phyloP scores from a whole-genome alignment of 1,140 invertebrate species.

The Holotrichia oblita region DNA sequence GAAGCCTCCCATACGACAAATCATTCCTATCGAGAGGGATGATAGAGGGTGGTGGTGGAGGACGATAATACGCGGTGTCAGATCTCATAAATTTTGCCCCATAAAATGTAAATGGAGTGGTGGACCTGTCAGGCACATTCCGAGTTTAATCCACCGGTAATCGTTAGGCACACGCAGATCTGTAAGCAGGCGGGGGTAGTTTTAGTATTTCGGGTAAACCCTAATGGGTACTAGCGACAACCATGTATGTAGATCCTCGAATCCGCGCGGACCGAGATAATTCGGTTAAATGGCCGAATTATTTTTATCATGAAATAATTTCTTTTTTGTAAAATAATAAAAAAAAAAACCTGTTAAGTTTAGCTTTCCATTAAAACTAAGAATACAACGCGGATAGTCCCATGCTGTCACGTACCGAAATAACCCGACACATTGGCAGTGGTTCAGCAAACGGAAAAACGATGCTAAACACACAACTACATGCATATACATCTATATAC shows the following conservation, averaged over 20 bases:
- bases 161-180: neutral
- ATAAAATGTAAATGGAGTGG: slow-evolving; percentile 20
- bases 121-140: slow-evolving; percentile 1
- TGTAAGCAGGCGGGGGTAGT: too few relatives aligned
- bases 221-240: too few relatives aligned
- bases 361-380: neutral
- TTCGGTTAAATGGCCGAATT: too few relatives aligned
- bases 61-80: neutral
- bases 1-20: too few relatives aligned
- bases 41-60: neutral
- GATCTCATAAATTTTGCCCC: neutral
- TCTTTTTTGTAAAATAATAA: too few relatives aligned
- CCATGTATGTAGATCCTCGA: too few relatives aligned
- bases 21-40: too few relatives aligned
- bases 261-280: too few relatives aligned
- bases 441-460: neutral
- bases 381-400: neutral
- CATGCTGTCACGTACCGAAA: slow-evolving; percentile 7
- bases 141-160: neutral
- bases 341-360: too few relatives aligned
- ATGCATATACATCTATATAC: neutral
- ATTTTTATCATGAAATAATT: too few relatives aligned
- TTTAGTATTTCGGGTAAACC: too few relatives aligned
- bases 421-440: slow-evolving; percentile 6
- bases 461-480: neutral